A percentile compares a stretch with the other conserved stretches of the same genome.
phyloP scores from a whole-genome alignment of 2,888 invertebrate genomes.

The Endotricha flammealis region DNA sequence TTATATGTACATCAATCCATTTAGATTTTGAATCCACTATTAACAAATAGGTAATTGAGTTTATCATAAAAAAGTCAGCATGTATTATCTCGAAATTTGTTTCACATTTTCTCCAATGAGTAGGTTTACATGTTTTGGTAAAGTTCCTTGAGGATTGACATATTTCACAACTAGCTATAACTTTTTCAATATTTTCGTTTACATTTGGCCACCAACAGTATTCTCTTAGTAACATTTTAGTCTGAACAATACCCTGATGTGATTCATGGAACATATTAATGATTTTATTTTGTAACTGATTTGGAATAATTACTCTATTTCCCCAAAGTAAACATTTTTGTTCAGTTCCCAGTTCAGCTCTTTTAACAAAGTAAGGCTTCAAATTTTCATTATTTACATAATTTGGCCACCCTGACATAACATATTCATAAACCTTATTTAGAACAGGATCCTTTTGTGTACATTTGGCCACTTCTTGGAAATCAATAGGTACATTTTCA shows the following conservation, averaged over 20 bases:
- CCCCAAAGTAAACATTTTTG: constrained; percentile 1
- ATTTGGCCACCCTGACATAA: constrained; percentile 2
- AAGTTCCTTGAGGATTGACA: too few species aligned
- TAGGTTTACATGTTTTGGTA: not conserved
- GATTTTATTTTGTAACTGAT: too few species aligned
- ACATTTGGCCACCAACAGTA: constrained; percentile 10
- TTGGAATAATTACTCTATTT: constrained; percentile 3
- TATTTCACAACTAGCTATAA: not conserved
- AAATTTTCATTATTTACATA: not conserved
- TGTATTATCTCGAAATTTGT: constrained; percentile 6
- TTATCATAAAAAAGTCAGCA: constrained; percentile 8
- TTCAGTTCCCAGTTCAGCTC: not conserved
- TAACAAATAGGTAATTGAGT: constrained; percentile 4
- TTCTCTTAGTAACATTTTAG: constrained; percentile 8
- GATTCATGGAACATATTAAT: constrained; percentile 2
- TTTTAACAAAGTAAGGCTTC: constrained; percentile 1
- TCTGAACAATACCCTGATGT: constrained; percentile 5
- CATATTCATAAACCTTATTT: constrained; percentile 5
- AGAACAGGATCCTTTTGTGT: not conserved
- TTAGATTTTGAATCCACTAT: constrained; percentile 11
- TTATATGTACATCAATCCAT: constrained; percentile 12
- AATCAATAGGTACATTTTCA: too few species aligned
- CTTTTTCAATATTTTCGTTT: not conserved
- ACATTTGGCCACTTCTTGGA: too few species aligned
- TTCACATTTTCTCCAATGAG: not conserved